Evolutionary conservation across 2,113 vertebrate genomes (phyloP).

Genomic region (Tenebrosternarchus preto): DNA sequence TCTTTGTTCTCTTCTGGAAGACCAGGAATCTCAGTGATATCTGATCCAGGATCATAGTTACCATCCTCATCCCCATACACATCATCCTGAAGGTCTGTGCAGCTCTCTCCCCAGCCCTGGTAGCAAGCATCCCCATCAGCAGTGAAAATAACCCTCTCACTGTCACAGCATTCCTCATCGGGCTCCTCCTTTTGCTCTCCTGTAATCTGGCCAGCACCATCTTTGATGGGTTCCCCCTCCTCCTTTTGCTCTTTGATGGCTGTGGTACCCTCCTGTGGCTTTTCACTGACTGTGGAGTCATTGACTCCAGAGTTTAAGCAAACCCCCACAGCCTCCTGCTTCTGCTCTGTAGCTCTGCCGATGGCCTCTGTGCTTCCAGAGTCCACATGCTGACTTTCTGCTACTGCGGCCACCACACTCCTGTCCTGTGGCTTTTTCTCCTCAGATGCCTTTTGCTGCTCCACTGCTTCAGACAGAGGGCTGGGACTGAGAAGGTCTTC

Average conservation of each 20-base stretch:
- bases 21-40: conserved; percentile 87
- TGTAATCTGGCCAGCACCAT: conserved; percentile 49
- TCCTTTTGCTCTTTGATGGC: conserved; percentile 52
- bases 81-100: conserved; percentile 88
- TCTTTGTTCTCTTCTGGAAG: conserved; percentile 89
- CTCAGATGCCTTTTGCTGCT: conserved; percentile 37
- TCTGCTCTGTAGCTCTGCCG: conserved; percentile 67
- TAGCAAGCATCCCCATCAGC: conserved; percentile 87
- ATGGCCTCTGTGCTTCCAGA: conserved; percentile 49
- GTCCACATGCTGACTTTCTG: conserved; percentile 11
- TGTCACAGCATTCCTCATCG: conserved; percentile 71
- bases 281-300: conserved; percentile 50
- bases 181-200: conserved; percentile 61
- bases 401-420: neutral
- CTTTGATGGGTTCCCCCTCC: conserved; percentile 47
- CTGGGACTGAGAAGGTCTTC: conserved; percentile 75
- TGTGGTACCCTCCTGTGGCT: conserved; percentile 47
- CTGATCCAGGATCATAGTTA: conserved; percentile 86
- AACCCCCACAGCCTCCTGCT: conserved; percentile 55
- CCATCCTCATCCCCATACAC: conserved; percentile 87
- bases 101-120: conserved; percentile 92
- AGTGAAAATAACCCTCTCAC: conserved; percentile 75
- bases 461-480: conserved; percentile 59
- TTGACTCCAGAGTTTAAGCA: conserved; percentile 53
- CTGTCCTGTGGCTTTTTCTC: conserved; percentile 54